Conservation (phyloP, 2,888 invertebrate genomes). For the Eudemis profundana region DNA sequence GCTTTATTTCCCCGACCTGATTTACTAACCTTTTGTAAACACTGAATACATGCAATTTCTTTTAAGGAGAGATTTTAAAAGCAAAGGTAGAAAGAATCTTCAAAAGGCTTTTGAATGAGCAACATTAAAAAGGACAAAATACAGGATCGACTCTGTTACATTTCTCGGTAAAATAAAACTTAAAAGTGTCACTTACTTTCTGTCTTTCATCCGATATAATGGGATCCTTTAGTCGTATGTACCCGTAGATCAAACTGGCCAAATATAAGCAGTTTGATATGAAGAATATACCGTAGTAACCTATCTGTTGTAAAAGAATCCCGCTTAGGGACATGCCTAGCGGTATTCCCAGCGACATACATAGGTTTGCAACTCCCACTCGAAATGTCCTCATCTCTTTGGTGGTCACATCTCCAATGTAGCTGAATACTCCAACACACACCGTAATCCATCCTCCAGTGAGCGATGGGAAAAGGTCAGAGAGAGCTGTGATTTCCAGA, state of each 20-base stretch:
- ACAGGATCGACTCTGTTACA: slow-evolving; percentile 13
- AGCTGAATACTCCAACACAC: slow-evolving; percentile 87
- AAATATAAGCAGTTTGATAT: slow-evolving; percentile 82
- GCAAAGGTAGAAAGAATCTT: slow-evolving; percentile 28
- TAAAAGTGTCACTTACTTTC: slow-evolving; percentile 66
- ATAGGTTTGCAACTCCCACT: slow-evolving; percentile 87
- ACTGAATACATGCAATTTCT: slow-evolving; percentile 29
- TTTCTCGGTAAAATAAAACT: slow-evolving; percentile 22
- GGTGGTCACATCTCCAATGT: slow-evolving; percentile 86
- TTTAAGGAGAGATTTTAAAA: slow-evolving; percentile 21
- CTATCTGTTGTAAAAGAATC: slow-evolving; percentile 78
- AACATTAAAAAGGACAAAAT: slow-evolving; percentile 28
- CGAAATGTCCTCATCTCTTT: slow-evolving; percentile 86
- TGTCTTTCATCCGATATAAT: slow-evolving; percentile 71
- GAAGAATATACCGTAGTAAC: slow-evolving; percentile 81
- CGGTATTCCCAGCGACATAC: slow-evolving; percentile 86
- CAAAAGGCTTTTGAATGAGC: slow-evolving; percentile 30
- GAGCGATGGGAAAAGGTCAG: slow-evolving; percentile 84
- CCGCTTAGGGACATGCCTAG: slow-evolving; percentile 86
- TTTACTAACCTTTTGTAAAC: slow-evolving; percentile 40
- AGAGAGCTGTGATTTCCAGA: slow-evolving; percentile 83
- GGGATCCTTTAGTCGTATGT: slow-evolving; percentile 78
- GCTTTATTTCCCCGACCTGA: slow-evolving; percentile 38
- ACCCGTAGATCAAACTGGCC: slow-evolving; percentile 82
- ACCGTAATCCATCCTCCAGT: slow-evolving; percentile 86